Evolutionary conservation across 2,113 vertebrate species (phyloP), one percentile per base, ranked within the genome.

Genomic region (Salvelinus fontinalis): DNA sequence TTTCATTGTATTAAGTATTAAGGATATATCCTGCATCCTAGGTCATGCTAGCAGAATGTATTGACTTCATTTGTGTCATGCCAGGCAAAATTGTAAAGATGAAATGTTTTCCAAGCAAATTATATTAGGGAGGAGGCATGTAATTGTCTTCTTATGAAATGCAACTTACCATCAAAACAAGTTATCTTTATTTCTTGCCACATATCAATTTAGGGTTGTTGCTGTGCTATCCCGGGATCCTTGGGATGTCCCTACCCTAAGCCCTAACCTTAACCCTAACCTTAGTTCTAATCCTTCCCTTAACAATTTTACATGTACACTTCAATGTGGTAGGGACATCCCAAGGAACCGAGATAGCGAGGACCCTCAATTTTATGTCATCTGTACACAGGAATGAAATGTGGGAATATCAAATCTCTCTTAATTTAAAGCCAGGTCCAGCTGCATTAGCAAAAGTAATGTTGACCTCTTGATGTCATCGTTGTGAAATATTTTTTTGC

Each of bases 1-100:
- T 76, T 80, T 77, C 67, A 78, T 59, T 62, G 31, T 72, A 79
- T 70, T 29, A 74, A 78, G 31, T 72, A 79, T 70, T 29, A 74
- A 78, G 4, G 59, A 75, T 77, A 29, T 59, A 13, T 31, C 57
- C 80, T 75, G 49, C n/a, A 57, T 29, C 59, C 70, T 26, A 12
- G n/a, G n/a, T 66, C 26, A 22, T 22, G 57, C 3, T 13, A 67
- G 64, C 18, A 57, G 20, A 22, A n/a, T 67, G 20, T 6, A 14
- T 20, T 8, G 4, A 12, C 20, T 44, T 69, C 2, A 18, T 67
- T 44, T 69, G 34, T 69, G 16, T 39, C 2, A 13, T 59, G 29
- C 20, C 70, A 49, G 24, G 49, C 7, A 2, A 60, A 9, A 16
- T 16, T 18, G 51, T 54, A 26, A 22, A 31, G 51, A 59, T 29